These are phyloP conservation scores for Drosophila subsilvestris DNA, from an alignment of 2,888 invertebrate species.

Conservation along the genomic window DNA sequence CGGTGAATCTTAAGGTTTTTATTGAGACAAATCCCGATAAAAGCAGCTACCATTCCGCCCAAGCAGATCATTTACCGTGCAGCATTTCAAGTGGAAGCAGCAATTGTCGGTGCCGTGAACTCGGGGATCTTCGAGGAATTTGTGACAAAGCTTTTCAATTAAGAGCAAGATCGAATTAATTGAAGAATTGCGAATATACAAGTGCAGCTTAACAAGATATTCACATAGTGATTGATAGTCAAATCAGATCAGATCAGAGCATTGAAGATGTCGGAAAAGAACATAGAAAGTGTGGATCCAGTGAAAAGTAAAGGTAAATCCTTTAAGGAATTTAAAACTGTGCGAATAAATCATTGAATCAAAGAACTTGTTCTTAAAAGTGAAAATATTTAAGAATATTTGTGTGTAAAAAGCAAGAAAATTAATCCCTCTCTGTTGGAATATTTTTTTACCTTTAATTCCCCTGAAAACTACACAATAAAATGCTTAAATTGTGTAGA, in stretches of 20 bases:
- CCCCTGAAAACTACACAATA: not conserved
- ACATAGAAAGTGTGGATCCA: slow-evolving; percentile 16
- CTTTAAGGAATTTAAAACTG: too few species aligned
- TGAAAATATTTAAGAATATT: not conserved
- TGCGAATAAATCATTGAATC: not conserved
- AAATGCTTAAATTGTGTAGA: too few species aligned
- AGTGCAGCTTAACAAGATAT: slow-evolving; percentile 28
- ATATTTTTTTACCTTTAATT: not conserved
- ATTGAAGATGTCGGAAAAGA: slow-evolving; percentile 26
- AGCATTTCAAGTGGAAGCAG: slow-evolving; percentile 25
- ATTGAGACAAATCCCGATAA: slow-evolving; percentile 23
- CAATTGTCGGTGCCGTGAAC: slow-evolving; percentile 23
- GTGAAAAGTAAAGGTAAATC: slow-evolving; percentile 39
- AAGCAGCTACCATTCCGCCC: slow-evolving; percentile 20
- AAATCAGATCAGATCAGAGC: not conserved
- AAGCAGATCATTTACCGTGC: slow-evolving; percentile 29
- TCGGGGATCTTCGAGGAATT: slow-evolving; percentile 8
- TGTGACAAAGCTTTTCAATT: slow-evolving; percentile 25
- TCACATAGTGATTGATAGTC: not conserved
- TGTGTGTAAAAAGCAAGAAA: not conserved
- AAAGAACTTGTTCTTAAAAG: not conserved
- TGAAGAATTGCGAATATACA: slow-evolving; percentile 33
- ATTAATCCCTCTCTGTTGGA: not conserved
- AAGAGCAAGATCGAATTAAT: slow-evolving; percentile 30
- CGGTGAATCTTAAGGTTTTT: slow-evolving; percentile 33